phyloP scores from a whole-genome alignment of 2,888 invertebrate genomes.

The Rotaria sp. region DNA sequence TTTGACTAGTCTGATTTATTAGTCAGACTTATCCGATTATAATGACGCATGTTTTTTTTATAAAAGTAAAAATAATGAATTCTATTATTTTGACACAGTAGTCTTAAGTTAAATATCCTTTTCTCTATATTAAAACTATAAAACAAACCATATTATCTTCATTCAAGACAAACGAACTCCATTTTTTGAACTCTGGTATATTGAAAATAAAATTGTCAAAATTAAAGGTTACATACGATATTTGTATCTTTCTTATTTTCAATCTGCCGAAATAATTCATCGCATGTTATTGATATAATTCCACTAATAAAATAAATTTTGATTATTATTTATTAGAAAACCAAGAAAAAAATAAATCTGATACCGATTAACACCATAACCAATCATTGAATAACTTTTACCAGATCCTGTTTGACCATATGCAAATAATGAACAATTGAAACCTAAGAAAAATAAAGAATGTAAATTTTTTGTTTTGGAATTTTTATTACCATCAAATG shows the following conservation, averaged over 20 bases:
- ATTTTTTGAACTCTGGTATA: too few species aligned
- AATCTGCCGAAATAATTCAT: constrained; percentile 59
- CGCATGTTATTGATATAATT: constrained; percentile 60
- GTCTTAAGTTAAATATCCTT: too few species aligned
- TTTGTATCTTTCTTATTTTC: constrained; percentile 53
- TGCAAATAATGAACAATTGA: constrained; percentile 61
- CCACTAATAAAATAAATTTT: constrained; percentile 49
- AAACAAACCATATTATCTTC: too few species aligned
- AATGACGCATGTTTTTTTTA: too few species aligned
- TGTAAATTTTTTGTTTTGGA: too few species aligned
- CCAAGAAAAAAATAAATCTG: not conserved
- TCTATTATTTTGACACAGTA: too few species aligned
- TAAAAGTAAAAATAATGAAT: too few species aligned
- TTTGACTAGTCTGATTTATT: too few species aligned
- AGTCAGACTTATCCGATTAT: too few species aligned
- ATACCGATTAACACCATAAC: constrained; percentile 16
- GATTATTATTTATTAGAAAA: not conserved
- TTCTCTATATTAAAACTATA: too few species aligned
- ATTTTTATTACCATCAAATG: constrained; percentile 56
- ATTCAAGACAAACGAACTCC: too few species aligned
- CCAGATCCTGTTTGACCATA: constrained; percentile 62
- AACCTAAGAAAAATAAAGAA: constrained; percentile 50
- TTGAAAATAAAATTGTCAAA: too few species aligned
- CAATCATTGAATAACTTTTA: constrained; percentile 38
- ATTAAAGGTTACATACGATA: constrained; percentile 41